Evolutionary conservation across 2,797 vertebrate genomes (phyloP), one percentile per base, ranked within the genome.

Genomic region (Trematomus bernacchii): DNA sequence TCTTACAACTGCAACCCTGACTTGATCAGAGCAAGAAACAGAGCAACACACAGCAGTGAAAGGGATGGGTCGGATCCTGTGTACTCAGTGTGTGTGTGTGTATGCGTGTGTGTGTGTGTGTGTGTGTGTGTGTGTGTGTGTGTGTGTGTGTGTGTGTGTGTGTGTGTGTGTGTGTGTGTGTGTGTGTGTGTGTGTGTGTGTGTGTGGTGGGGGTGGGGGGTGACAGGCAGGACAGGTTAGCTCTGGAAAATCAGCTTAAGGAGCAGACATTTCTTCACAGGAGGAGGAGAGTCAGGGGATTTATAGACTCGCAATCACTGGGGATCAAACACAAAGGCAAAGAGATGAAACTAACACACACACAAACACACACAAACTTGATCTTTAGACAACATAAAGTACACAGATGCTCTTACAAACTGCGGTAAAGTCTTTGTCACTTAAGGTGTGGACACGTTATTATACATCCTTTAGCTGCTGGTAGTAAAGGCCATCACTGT

Each of bases 171-270:
- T 21, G 47, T 19, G 10, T 23, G 60, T 8, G 27, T 27, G 27
- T 27, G 27, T 27, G 27, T 27, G 27, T 27, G 27, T 27, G 27
- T 27, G 53, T 43, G 59, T 54, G 19, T 11, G 23, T 48, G n/a
- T 13, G 30, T 52, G 52, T 15, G 71, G n/a, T 10, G 67, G 48
- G 63, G n/a, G 44, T 66, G 30, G 48, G 18, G 10, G 6, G 43
- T 48, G 37, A 71, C 58, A 79, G 67, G n/a, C 43, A 77, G 66
- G 54, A 61, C 4, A 48, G 71, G 73, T 85, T 85, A 63, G 67
- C 43, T 66, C 43, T 23, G 37, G 37, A 82, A 76, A 86, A 86
- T 80, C 79, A 86, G 82, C 85, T 88, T 83, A 89, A 66, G 70
- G 72, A 73, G 76, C 66, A 66, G 43, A 70, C 51, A 48, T 66